These are phyloP conservation scores for Chromobotia macracanthus DNA, from an alignment of 2,797 vertebrate genomes.

Conservation along the genomic window DNA sequence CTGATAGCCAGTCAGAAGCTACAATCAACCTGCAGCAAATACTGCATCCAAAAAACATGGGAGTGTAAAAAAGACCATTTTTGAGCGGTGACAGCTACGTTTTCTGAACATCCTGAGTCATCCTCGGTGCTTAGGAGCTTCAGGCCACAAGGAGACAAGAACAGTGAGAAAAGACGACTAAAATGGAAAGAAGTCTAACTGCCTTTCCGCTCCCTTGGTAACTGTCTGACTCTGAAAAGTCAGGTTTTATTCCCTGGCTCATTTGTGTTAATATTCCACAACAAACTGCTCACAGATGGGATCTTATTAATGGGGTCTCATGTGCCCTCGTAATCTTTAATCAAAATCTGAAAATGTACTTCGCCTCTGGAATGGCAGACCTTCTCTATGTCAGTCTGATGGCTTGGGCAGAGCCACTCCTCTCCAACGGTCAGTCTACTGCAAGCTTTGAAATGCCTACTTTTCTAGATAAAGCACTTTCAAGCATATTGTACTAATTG, in stretches of 20 bases:
- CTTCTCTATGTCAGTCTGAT: no score
- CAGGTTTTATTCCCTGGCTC: conserved; percentile 63
- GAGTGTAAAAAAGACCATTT: conserved; percentile 10
- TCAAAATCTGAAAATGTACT: no score
- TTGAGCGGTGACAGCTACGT: conserved; percentile 8
- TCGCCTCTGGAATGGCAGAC: no score
- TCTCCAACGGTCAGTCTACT: neutral
- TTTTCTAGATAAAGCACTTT: conserved; percentile 7
- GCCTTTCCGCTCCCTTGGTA: conserved; percentile 46
- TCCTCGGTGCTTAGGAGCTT: neutral
- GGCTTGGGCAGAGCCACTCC: neutral
- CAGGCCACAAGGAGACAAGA: neutral
- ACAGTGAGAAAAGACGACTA: conserved; percentile 6
- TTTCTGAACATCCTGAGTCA: conserved; percentile 11
- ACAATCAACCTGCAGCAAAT: conserved; percentile 56
- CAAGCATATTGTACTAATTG: conserved; percentile 19
- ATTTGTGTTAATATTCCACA: conserved; percentile 69
- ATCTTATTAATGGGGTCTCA: conserved; percentile 61
- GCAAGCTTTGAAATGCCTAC: no score
- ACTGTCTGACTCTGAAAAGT: conserved; percentile 57
- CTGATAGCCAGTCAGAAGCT: conserved; percentile 66
- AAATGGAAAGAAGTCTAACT: no score
- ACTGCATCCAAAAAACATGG: neutral
- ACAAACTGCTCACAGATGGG: conserved; percentile 71
- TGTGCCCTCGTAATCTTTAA: no score